phyloP scores from a whole-genome alignment of 2,888 invertebrate species.

The Bruchidius siliquastri region DNA sequence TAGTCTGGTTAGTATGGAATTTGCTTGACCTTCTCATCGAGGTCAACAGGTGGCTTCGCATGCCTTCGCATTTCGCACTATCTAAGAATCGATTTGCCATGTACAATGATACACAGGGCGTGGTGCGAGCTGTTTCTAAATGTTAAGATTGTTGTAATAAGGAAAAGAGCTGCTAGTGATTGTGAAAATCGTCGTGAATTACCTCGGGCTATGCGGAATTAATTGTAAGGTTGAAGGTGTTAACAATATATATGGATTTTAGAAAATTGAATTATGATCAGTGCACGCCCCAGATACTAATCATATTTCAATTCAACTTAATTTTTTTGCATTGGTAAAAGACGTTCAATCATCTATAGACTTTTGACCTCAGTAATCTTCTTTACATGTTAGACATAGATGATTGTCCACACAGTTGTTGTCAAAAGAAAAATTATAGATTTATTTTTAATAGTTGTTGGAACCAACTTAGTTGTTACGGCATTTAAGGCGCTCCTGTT shows the following conservation, averaged over 20 bases:
- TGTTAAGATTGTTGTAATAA: conserved; percentile 1
- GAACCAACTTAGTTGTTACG: too few species aligned
- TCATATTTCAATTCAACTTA: neutral
- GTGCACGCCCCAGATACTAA: neutral
- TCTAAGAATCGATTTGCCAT: conserved; percentile 1
- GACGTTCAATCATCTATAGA: too few species aligned
- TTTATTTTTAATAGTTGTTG: too few species aligned
- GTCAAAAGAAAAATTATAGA: too few species aligned
- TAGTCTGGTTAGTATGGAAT: neutral
- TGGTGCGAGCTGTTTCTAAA: conserved; percentile 1
- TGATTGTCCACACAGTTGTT: too few species aligned
- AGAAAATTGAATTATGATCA: neutral
- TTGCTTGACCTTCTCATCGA: neutral
- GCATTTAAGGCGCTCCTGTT: too few species aligned
- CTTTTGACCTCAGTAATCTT: too few species aligned
- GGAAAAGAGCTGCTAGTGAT: conserved; percentile 1
- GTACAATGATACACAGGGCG: conserved; percentile 3
- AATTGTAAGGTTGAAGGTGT: neutral
- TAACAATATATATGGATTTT: neutral
- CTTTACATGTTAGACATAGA: too few species aligned
- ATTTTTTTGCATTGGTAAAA: too few species aligned
- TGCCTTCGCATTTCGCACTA: neutral
- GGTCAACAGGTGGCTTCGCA: neutral
- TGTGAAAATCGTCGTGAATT: conserved; percentile 1
- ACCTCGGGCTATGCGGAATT: neutral